Evolutionary conservation across 2,797 vertebrate species (phyloP).

Genomic region (Podarcis siculus): DNA sequence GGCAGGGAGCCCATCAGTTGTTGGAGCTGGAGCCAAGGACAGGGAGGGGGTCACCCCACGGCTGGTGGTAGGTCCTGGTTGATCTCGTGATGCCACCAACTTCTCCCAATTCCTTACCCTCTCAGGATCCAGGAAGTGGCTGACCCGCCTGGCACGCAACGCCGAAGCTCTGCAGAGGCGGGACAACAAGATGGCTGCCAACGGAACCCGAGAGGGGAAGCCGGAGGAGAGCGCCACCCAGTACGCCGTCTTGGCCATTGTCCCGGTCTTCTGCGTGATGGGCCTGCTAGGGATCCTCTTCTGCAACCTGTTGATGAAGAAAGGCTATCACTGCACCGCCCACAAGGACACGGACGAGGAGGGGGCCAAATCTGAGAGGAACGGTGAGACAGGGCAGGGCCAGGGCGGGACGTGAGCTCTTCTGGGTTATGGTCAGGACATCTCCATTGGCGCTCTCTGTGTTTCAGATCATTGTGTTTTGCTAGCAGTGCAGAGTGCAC

Average conservation of each 20-base stretch:
- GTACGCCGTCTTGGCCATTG: constrained; percentile 90
- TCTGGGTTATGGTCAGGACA: background rate
- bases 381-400: constrained; percentile 75
- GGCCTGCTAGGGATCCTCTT: constrained; percentile 93
- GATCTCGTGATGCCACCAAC: no score
- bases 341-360: constrained; percentile 85
- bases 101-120: background rate
- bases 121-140: constrained; percentile 16
- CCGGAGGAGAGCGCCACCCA: constrained; percentile 85
- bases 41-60: no score
- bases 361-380: constrained; percentile 77
- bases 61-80: no score
- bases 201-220: constrained; percentile 79
- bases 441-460: background rate
- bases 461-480: background rate
- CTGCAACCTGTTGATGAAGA: constrained; percentile 95
- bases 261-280: constrained; percentile 94
- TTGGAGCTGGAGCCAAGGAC: no score
- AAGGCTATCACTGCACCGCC: constrained; percentile 89
- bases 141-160: constrained; percentile 71
- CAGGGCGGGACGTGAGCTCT: rapidly evolving
- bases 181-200: constrained; percentile 59
- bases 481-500: background rate
- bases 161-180: constrained; percentile 37
- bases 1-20: no score